Evolutionary conservation across 2,113 vertebrate species (phyloP).

Genomic region (Ivindomyrus marchei): DNA sequence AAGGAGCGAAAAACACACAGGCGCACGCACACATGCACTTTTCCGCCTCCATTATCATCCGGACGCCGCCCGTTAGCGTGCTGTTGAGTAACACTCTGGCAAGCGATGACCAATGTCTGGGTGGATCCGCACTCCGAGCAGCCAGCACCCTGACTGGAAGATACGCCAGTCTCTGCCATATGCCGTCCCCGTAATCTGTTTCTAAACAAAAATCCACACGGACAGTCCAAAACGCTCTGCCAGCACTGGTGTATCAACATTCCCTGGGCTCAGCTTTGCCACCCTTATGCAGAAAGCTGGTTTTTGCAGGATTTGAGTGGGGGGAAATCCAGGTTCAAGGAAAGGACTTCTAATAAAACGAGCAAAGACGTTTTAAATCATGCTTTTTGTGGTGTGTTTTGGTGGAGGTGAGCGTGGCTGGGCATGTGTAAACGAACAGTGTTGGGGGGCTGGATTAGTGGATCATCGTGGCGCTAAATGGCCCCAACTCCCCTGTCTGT

Average conservation of each 20-base stretch:
- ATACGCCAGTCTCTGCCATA: slow-evolving; percentile 53
- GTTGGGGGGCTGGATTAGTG: background rate
- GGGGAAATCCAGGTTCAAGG: background rate
- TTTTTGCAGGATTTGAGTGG: background rate
- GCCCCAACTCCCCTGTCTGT: slow-evolving; percentile 31
- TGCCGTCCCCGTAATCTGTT: slow-evolving; percentile 53
- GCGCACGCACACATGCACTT: background rate
- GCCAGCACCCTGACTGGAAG: slow-evolving; percentile 46
- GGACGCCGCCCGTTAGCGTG: slow-evolving; percentile 45
- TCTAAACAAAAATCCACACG: slow-evolving; percentile 54
- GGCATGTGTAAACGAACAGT: background rate
- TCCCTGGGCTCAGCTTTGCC: slow-evolving; percentile 32
- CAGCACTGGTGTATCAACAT: slow-evolving; percentile 46
- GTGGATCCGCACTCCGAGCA: slow-evolving; percentile 25
- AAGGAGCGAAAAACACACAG: slow-evolving; percentile 20
- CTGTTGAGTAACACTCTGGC: slow-evolving; percentile 37
- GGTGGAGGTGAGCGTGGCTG: background rate
- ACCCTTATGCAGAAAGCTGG: background rate
- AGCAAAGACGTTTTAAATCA: background rate
- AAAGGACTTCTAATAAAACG: background rate
- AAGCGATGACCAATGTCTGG: slow-evolving; percentile 26
- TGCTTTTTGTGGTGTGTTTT: background rate
- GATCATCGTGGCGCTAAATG: slow-evolving; percentile 19
- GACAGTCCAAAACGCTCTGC: slow-evolving; percentile 56
- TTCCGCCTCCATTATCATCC: slow-evolving; percentile 51